phyloP scores from a whole-genome alignment of 2,888 invertebrate species.

The Lasioglossum zephyrum region DNA sequence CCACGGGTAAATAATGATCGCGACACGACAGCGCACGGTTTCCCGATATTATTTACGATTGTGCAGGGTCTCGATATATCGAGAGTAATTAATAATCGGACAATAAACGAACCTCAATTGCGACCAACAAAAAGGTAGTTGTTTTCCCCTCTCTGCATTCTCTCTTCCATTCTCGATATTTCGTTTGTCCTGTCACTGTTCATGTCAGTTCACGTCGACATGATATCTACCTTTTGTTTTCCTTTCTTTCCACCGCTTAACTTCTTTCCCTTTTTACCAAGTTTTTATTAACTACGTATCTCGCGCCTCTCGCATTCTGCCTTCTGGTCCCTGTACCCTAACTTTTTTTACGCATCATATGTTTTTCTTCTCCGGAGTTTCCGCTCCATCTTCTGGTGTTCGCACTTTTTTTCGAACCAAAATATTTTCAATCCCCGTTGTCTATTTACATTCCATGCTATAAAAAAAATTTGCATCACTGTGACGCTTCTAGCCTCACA shows the following conservation, averaged over 20 bases:
- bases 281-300: not conserved
- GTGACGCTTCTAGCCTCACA: not conserved
- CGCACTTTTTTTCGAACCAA: not conserved
- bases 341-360: not conserved
- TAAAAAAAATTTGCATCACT: not conserved
- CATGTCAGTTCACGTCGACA: not conserved
- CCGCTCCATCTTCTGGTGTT: not conserved
- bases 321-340: not conserved
- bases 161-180: not conserved
- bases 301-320: not conserved
- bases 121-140: slow-evolving; percentile 27
- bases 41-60: slow-evolving; percentile 61
- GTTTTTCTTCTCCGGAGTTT: not conserved
- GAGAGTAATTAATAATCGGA: slow-evolving; percentile 69
- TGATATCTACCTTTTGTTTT: not conserved
- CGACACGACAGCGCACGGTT: slow-evolving; percentile 44
- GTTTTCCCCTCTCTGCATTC: not conserved
- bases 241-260: not conserved
- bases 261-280: not conserved
- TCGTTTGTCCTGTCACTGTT: not conserved
- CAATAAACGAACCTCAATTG: slow-evolving; percentile 68
- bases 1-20: slow-evolving; percentile 66
- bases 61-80: slow-evolving; percentile 54
- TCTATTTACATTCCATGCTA: not conserved
- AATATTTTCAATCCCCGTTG: not conserved